Base-by-base conservation (phyloP, 2,113 vertebrate species). In the Sylvietta virens region DNA sequence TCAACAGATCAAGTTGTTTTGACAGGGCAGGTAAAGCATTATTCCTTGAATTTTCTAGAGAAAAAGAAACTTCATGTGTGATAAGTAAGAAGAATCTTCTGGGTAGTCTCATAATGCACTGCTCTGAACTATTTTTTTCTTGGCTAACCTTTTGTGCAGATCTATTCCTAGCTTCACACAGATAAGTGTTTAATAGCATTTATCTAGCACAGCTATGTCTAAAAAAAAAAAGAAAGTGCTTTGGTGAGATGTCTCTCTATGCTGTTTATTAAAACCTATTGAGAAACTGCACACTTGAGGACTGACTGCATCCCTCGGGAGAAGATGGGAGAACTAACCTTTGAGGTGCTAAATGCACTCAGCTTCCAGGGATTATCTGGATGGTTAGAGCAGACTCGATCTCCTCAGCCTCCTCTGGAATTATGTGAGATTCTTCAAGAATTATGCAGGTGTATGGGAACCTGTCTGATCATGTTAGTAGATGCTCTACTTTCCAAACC, bases 391-490 rank as follows among this genome's bases (percentile, higher is more conserved):
- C n/a, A 19, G 1, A 16, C 5, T 31, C 26, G 51, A 28, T 15
- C 6, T 35, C 9, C 28, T 67, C 31, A 58, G 35, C 5, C 7
- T 64, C 17, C 54, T 86, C 23, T 70, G 27, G 42, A 91, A 51
- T 30, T n/a, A 60, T 5, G 8, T 28, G 26, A 76, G 77, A 42
- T 35, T 62, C 45, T 56, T 31, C 37, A 69, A 35, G 27, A 60
- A 44, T 23, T 28, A 11, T 39, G 20, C 23, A 80, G 40, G 9
- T 51, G 23, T 50, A 16, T n/a, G 21, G 26, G 21, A 80, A 82
- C 3, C 3, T 69, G 7, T 6, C 11, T 23, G 8, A 6, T 67
- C 1, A 1, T 54, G 4, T 44, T 20, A 54, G 30, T 20, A 12
- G 10, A 28, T 31, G 20, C 4, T 62, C 15, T 39, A 3, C 8